These are phyloP conservation scores for Leptosomus discolor DNA, from an alignment of 2,113 vertebrate genomes.

Conservation along the genomic window DNA sequence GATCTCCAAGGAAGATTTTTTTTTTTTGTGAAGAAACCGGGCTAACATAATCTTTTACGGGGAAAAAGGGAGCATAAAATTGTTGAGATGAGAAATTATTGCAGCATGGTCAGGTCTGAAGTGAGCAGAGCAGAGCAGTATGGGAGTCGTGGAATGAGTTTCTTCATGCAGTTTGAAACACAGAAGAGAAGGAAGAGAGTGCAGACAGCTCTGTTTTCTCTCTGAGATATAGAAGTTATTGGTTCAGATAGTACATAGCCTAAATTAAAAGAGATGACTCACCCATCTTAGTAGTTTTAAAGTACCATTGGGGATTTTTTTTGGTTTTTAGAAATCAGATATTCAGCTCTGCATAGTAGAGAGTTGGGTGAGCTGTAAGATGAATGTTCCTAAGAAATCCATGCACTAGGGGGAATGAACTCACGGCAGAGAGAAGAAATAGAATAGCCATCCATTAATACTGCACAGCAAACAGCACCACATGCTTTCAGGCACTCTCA, in stretches of 20 bases:
- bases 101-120: not conserved
- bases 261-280: slow-evolving; percentile 16
- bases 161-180: not conserved
- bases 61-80: not conserved
- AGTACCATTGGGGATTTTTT: not conserved
- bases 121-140: not conserved
- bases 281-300: not conserved
- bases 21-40: not conserved
- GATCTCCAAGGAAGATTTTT: not conserved
- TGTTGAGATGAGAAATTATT: not conserved
- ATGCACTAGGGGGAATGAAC: not conserved
- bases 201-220: not conserved
- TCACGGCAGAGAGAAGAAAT: not conserved
- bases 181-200: not conserved
- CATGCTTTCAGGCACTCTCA: not conserved
- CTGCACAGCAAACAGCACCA: not conserved
- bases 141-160: not conserved
- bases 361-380: not conserved
- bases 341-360: not conserved
- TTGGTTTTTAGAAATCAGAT: not conserved
- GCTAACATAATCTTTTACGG: not conserved
- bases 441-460: not conserved
- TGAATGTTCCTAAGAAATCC: not conserved
- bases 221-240: not conserved
- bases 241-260: not conserved